phyloP scores from a whole-genome alignment of 64 coral and sea anemone species.

The Dendronephthya gigantea region DNA sequence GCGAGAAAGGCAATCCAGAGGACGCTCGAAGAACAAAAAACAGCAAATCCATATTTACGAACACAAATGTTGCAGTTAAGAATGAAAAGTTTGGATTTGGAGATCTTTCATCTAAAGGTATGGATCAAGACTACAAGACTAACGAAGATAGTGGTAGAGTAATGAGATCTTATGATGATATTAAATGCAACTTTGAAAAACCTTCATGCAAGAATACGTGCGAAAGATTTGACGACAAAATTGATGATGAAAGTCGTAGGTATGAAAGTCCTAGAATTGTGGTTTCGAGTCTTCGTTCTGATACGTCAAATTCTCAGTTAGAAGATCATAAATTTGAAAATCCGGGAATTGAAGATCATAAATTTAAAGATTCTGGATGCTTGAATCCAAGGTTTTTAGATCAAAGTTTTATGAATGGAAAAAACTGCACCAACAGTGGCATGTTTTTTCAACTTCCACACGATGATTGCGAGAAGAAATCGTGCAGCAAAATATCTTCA shows the following conservation, averaged over 20 bases:
- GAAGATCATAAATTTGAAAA: too few species aligned
- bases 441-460: neutral
- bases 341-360: too few species aligned
- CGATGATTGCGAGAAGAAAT: neutral
- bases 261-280: neutral
- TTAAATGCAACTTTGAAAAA: neutral
- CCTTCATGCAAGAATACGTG: neutral
- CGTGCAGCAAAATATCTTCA: neutral
- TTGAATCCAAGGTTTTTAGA: neutral
- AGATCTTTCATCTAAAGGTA: too few species aligned
- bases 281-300: neutral
- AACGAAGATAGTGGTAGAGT: too few species aligned
- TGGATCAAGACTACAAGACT: too few species aligned
- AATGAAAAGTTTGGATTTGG: neutral
- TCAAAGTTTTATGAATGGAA: too few species aligned
- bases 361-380: too few species aligned
- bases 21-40: neutral
- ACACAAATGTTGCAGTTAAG: neutral
- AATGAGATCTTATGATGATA: neutral
- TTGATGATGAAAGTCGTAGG: neutral
- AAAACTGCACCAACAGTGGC: too few species aligned
- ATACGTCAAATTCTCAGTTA: too few species aligned
- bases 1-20: neutral
- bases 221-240: neutral
- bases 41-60: neutral